Evolutionary conservation across 2,888 invertebrate genomes (phyloP), one percentile per base, ranked within the genome.

Genomic region (Lagria hirta): DNA sequence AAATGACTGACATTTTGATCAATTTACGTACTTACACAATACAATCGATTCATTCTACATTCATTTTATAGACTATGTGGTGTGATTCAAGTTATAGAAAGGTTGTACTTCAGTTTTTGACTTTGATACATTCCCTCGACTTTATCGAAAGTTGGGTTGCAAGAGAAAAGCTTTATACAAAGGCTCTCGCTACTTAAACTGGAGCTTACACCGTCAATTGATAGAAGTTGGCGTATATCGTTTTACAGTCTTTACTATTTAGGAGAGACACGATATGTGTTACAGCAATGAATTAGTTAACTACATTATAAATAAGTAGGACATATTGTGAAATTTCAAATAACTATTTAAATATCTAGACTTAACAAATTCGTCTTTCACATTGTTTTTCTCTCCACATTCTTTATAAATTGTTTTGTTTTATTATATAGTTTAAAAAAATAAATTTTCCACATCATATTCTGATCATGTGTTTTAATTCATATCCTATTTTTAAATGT

Each of bases 21-120:
- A 38, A 43, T 50, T 43, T 51, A 49, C 43, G 48, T 48, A 48
- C 47, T 45, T 51, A 51, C 44, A 53, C 43, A 49, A 43, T 43
- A 49, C n/a, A 49, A 43, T 40, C 48, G 41, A 51, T 43, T 42
- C 33, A 37, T 43, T 48, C 47, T 37, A 48, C 47, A 48, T 42
- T 36, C 38, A 43, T 38, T 48, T 48, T 34, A 43, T 48, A 48
- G 47, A 48, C 43, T 43, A 32, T 30, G 32, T 37, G 27, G 38
- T 38, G 28, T 34, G 38, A 23, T 32, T 36, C 42, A 46, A 46
- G 30, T 16, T 47, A 42, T 32, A 37, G 35, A 35, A n/a, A 23
- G 41, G 35, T 36, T 41, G 46, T 36, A 34, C 36, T 45, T 29
- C 26, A 46, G 29, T 37, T 37, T 36, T 32, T 21, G 12, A 30